phyloP scores from a whole-genome alignment of 2,113 vertebrate genomes.

The Harpagus bidentatus region DNA sequence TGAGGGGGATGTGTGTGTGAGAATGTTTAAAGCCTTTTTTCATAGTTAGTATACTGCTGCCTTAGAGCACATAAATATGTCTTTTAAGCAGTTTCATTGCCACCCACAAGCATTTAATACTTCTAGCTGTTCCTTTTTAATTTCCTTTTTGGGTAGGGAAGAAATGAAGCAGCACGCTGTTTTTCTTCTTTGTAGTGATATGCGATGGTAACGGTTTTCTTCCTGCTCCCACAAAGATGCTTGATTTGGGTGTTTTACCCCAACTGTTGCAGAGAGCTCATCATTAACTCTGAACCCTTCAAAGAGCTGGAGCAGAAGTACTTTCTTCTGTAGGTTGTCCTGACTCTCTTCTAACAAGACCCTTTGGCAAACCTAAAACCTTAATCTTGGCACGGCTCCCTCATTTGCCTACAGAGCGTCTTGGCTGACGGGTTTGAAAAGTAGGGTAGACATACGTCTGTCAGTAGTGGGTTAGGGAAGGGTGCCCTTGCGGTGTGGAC shows the following conservation, averaged over 20 bases:
- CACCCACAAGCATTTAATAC: background rate
- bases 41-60: background rate
- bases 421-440: background rate
- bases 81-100: background rate
- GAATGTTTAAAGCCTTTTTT: background rate
- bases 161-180: background rate
- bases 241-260: background rate
- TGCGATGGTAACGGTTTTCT: rapidly evolving
- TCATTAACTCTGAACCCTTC: rapidly evolving
- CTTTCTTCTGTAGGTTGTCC: background rate
- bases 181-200: background rate
- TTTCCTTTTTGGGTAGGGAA: background rate
- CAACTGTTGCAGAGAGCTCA: background rate
- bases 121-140: background rate
- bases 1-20: background rate
- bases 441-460: rapidly evolving
- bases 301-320: background rate
- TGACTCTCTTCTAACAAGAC: background rate
- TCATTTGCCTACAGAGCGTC: rapidly evolving
- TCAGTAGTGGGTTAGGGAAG: too few species aligned
- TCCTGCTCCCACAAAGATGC: background rate
- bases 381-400: background rate
- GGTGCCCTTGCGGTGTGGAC: background rate
- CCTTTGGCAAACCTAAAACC: background rate
- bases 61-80: background rate